Conservation (phyloP, 2,888 invertebrate species). For the Cataglyphis altisquamis region DNA sequence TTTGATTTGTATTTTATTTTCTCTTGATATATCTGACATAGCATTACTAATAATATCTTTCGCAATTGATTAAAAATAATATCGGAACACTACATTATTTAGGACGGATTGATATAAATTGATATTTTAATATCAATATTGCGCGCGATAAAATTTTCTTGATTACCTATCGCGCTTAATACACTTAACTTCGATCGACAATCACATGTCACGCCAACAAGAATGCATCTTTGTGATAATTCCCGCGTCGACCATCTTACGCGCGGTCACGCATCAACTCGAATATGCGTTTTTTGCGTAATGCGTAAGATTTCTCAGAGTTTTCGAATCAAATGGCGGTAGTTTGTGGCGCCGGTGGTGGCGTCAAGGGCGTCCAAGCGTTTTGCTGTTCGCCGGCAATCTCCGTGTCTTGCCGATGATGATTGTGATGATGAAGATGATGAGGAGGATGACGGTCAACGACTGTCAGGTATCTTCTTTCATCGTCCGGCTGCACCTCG, state of each 20-base stretch:
- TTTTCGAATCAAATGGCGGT: constrained; percentile 82
- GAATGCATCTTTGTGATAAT: background rate
- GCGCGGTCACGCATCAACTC: background rate
- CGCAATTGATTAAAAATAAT: constrained; percentile 23
- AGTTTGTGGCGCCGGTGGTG: constrained; percentile 83
- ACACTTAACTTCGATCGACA: constrained; percentile 2
- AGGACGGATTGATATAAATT: constrained; percentile 35
- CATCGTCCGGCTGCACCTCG: constrained; percentile 76
- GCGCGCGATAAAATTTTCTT: constrained; percentile 12
- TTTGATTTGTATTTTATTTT: constrained; percentile 29
- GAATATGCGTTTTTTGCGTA: background rate
- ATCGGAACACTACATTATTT: constrained; percentile 28
- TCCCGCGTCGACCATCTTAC: background rate
- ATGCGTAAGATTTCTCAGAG: background rate
- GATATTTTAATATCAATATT: constrained; percentile 16
- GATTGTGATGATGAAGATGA: constrained; percentile 72
- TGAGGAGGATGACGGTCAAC: constrained; percentile 80
- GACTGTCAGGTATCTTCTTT: constrained; percentile 80
- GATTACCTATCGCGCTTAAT: background rate
- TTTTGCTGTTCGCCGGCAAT: constrained; percentile 68
- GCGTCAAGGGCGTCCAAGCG: constrained; percentile 82
- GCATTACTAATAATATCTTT: constrained; percentile 6
- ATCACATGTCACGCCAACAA: background rate
- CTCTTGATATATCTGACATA: constrained; percentile 17
- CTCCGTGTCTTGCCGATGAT: constrained; percentile 70